A percentile compares a stretch with the other conserved stretches of the same genome.
Conservation (phyloP, 2,888 invertebrate species). For the Noctuana brunneofusca region DNA sequence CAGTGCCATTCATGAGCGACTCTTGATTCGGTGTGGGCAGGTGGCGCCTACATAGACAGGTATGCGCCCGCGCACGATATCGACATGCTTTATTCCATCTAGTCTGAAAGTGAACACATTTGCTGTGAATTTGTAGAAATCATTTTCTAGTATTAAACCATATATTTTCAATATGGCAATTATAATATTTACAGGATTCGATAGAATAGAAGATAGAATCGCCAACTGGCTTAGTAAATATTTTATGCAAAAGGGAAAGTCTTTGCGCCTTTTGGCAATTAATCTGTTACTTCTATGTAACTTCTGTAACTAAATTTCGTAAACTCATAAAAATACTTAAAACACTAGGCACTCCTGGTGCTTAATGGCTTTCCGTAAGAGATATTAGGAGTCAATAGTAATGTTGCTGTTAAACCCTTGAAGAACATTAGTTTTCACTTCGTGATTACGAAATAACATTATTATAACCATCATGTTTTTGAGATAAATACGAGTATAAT, state of each 20-base stretch:
- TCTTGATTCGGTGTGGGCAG: conserved; percentile 53
- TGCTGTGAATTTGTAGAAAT: not conserved
- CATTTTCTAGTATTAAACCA: not conserved
- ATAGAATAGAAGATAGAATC: too few species aligned
- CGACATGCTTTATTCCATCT: conserved; percentile 12
- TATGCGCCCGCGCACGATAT: conserved; percentile 37
- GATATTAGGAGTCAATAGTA: not conserved
- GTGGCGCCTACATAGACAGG: conserved; percentile 56
- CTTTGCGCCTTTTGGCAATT: too few species aligned
- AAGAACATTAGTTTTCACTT: not conserved
- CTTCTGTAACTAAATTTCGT: too few species aligned
- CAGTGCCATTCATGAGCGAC: conserved; percentile 33
- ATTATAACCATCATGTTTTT: not conserved
- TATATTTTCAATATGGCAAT: not conserved
- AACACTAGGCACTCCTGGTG: too few species aligned
- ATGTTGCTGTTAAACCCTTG: too few species aligned
- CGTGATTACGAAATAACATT: conserved; percentile 6
- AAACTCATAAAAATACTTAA: too few species aligned
- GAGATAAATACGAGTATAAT: conserved; percentile 11
- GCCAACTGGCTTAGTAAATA: too few species aligned
- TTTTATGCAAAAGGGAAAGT: too few species aligned
- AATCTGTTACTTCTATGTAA: too few species aligned
- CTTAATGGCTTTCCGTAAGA: too few species aligned
- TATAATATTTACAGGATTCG: too few species aligned
- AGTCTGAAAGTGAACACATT: not conserved